Conservation (phyloP, 2,113 vertebrate genomes). For the Centropus bengalensis region DNA sequence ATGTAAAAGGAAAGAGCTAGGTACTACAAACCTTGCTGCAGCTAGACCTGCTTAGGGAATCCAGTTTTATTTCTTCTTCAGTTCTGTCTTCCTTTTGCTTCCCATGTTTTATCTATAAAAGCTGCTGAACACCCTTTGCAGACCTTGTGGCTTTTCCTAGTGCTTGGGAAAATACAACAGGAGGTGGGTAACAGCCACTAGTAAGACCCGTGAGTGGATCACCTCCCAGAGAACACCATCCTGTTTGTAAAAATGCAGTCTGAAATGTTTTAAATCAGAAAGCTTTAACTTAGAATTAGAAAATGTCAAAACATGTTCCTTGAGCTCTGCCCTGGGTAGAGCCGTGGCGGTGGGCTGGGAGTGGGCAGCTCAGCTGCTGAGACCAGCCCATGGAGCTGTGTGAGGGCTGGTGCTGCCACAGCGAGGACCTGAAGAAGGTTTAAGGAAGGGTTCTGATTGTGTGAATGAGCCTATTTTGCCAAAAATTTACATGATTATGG, state of each 20-base stretch:
- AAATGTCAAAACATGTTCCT: fast-evolving
- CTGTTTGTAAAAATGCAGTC: not conserved
- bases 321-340: not conserved
- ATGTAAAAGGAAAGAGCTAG: not conserved
- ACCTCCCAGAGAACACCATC: not conserved
- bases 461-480: not conserved
- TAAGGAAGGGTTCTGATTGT: too few relatives aligned
- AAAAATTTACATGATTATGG: not conserved
- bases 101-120: not conserved
- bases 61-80: not conserved
- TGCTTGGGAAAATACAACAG: not conserved
- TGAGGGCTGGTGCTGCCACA: too few relatives aligned
- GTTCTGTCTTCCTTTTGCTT: not conserved
- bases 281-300: not conserved
- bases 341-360: not conserved
- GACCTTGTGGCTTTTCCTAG: not conserved
- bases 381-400: too few relatives aligned
- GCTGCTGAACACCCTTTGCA: not conserved
- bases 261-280: not conserved
- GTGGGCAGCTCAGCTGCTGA: too few relatives aligned
- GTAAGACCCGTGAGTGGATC: not conserved
- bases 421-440: too few relatives aligned
- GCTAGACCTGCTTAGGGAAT: not conserved
- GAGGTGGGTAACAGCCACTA: not conserved
- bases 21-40: not conserved